These are phyloP conservation scores for Adelognathus sp. DNA, from an alignment of 2,888 invertebrate genomes.

Conservation along the genomic window DNA sequence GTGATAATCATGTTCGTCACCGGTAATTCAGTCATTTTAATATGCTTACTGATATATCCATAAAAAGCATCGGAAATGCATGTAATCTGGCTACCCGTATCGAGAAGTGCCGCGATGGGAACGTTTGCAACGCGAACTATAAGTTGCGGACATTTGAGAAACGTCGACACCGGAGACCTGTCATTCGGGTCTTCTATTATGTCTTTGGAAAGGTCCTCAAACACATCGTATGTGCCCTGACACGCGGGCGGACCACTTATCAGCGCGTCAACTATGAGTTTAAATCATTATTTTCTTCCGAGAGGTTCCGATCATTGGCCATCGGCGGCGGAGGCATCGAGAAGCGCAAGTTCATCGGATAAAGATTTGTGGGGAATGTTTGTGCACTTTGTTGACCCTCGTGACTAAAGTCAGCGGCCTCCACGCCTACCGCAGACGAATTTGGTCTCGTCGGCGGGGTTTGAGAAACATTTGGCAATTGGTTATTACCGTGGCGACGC, in stretches of 20 bases:
- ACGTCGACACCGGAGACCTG: no score
- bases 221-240: background rate
- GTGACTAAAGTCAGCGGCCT: no score
- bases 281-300: slow-evolving; percentile 19
- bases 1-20: background rate
- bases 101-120: background rate
- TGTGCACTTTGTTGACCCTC: no score
- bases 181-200: background rate
- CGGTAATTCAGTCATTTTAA: background rate
- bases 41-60: background rate
- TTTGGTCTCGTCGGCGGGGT: no score
- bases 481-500: no score
- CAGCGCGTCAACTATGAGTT: slow-evolving; percentile 41
- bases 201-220: background rate
- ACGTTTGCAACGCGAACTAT: background rate
- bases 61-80: background rate
- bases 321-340: background rate
- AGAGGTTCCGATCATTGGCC: background rate
- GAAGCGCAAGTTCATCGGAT: background rate
- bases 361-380: no score
- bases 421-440: no score
- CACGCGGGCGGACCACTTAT: slow-evolving; percentile 32
- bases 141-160: background rate
- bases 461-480: no score
- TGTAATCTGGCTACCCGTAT: background rate